Evolutionary conservation across 35 echinoderm and acorn worm species (phyloP), one percentile per base, ranked within the genome.

Genomic region (Heliocidaris tuberculata): DNA sequence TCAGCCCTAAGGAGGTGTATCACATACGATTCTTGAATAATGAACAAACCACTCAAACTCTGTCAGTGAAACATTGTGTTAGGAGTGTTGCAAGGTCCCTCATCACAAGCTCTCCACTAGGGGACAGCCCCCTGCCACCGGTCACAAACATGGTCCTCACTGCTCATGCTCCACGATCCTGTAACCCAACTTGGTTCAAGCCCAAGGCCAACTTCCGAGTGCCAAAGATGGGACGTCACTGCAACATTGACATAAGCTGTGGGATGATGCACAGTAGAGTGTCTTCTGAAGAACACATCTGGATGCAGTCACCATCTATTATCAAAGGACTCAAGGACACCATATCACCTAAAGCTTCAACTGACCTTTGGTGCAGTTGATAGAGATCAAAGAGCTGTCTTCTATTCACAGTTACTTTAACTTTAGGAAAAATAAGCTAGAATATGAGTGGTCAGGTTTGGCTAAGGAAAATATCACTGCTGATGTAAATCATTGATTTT

Each of bases 311-410:
- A 56, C 91, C 91, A 21, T 52, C n/a, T 48, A n/a, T 13, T 24
- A 93, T 93, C 91, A 93, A 93, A 59, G 91, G 91, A 30, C 31
- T 93, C 91, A 93, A 59, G 27, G 91, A 93, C n/a, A 93, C 91
- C 13, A 29, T 93, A 93, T 93, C 91, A 13, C 48, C 31, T 32
- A 32, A 93, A 50, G 91, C 91, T 30, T 4, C 91, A 49, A 42
- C 19, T 42, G n/a, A 93, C 50, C 50, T 93, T 32, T 93, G 91
- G 91, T 50, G 91, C 29, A 93, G 91, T 93, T 93, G 50, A 93
- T 93, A n/a, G 5, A 93, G 48, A 30, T 56, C 48, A 12, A n/a
- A 48, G 16, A 31, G 50, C 29, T 52, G 19, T 93, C 13, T 93
- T 52, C n/a, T 48, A 56, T 93, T 59, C 19, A 13, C 12, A 93